Base-by-base conservation (phyloP, 2,113 vertebrate species). In the Perca flavescens region DNA sequence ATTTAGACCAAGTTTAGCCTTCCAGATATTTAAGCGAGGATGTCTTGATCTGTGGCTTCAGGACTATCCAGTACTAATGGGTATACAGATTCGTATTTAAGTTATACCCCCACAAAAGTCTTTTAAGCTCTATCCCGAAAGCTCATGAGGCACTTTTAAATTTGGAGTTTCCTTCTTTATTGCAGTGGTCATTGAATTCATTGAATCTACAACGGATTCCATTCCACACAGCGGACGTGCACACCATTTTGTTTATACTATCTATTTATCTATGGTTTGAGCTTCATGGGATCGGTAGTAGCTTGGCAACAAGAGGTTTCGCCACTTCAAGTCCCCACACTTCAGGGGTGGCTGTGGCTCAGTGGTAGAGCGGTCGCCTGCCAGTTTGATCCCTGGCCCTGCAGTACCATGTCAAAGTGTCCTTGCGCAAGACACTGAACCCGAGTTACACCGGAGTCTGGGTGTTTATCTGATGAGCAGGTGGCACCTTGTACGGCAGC, bases 1-100 rank as follows among this genome's bases (percentile, higher is more conserved):
- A 54, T 83, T 69, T 71, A 62, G n/a, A 72, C 49, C 28, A 62
- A 8, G 50, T 57, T 56, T 47, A 28, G 49, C 25, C 67, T 68
- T 64, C 5, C 17, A 58, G 43, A 60, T 25, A 28, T 25, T 36
- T 17, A 28, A 28, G 22, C 68, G 7, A 4, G 22, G 15, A 67
- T 43, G 60, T 50, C 58, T 60, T 69, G 21, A 78, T 58, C 34
- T 69, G 7, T 54, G 22, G 49, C 50, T 61, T 65, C 16, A n/a
- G 15, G 25, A 69, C 15, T 6, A 40, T 34, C 10, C 34, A 52
- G 12, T 9, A 15, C 19, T 61, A 7, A 50, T 52, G 5, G 10
- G 13, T 46, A n/a, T 8, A 31, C 13, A 15, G 46, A 61, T 40
- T 17, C 13, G 49, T 56, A 21, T 58, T 21, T 6, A 31, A 8